Percentiles rank a stretch among this genome's conserved stretches.
Evolutionary conservation across 64 coral and sea anemone species (phyloP).

Genomic region (Porites australiensis): DNA sequence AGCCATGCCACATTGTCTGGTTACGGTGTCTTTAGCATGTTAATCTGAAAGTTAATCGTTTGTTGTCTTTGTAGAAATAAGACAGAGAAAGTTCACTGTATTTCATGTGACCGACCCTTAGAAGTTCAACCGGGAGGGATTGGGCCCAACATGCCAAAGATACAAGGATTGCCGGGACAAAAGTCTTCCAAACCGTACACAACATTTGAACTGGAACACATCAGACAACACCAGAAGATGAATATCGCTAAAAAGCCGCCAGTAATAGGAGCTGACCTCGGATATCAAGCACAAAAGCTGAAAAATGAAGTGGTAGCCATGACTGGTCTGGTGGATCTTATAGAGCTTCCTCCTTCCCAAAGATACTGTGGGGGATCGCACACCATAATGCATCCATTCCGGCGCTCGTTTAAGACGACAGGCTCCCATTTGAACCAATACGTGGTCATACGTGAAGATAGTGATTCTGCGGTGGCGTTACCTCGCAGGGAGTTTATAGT

Average conservation of each 20-base stretch:
- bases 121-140: slow-evolving; percentile 65
- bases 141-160: slow-evolving; percentile 78
- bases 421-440: slow-evolving; percentile 91
- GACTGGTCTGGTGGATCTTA: slow-evolving; percentile 79
- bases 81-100: slow-evolving; percentile 91
- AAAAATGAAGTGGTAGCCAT: slow-evolving; percentile 92
- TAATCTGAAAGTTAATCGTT: not conserved
- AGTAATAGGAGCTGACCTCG: slow-evolving; percentile 80
- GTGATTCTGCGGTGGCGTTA: slow-evolving; percentile 67
- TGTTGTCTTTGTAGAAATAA: slow-evolving; percentile 52
- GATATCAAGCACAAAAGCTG: slow-evolving; percentile 81
- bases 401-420: slow-evolving; percentile 84
- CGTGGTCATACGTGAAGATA: slow-evolving; percentile 87
- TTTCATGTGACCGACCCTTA: slow-evolving; percentile 86
- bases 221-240: slow-evolving; percentile 85
- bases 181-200: slow-evolving; percentile 93
- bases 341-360: slow-evolving; percentile 85
- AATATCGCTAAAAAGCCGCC: slow-evolving; percentile 53
- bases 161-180: slow-evolving; percentile 75
- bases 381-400: slow-evolving; percentile 90
- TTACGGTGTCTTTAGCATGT: not conserved
- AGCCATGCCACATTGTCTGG: not conserved
- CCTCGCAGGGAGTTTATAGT: slow-evolving; percentile 89
- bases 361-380: slow-evolving; percentile 91
- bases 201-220: slow-evolving; percentile 89